Conservation (phyloP, 2,113 vertebrate species). For the Fregata magnificens region DNA sequence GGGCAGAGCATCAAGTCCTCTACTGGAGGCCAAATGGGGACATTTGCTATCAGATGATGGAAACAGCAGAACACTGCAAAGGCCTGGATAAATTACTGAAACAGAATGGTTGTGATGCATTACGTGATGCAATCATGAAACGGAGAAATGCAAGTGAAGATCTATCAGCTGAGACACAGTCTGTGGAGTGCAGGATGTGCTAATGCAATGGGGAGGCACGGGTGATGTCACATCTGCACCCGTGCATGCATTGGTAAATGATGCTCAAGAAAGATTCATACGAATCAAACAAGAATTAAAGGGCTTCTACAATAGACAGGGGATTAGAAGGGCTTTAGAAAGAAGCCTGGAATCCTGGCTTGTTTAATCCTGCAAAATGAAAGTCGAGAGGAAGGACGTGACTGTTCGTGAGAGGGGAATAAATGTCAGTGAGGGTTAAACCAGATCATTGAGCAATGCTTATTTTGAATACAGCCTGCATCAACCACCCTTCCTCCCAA, state of each 20-base stretch:
- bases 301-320: neutral
- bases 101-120: neutral
- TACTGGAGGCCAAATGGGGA: neutral
- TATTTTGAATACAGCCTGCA: neutral
- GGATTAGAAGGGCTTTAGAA: neutral
- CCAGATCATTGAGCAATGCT: neutral
- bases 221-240: neutral
- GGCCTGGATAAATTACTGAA: neutral
- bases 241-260: fast-evolving
- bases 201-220: neutral
- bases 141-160: neutral
- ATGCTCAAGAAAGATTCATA: neutral
- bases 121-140: neutral
- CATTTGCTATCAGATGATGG: neutral
- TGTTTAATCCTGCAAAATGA: neutral
- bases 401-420: neutral
- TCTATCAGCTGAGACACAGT: neutral
- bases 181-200: fast-evolving
- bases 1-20: neutral
- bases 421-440: neutral
- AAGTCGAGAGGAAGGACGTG: neutral
- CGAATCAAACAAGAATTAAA: neutral
- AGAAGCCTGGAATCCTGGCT: neutral
- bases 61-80: neutral
- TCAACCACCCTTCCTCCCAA: neutral